phyloP scores from a whole-genome alignment of 1,140 invertebrate genomes.

The Neelides sp. region DNA sequence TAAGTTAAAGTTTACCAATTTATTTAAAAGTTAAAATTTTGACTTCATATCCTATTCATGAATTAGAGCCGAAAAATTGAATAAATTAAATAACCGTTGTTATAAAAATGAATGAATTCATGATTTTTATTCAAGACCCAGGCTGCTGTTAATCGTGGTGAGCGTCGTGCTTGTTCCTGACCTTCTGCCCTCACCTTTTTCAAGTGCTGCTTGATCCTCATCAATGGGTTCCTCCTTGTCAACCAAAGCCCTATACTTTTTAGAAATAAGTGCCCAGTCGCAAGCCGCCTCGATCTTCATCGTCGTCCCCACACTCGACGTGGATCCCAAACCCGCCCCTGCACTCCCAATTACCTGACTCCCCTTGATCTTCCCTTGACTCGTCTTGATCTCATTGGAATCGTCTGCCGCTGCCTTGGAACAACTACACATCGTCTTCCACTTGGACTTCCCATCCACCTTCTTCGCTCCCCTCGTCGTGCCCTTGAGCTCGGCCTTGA shows the following conservation, averaged over 20 bases:
- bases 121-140: too few species aligned
- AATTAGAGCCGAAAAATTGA: too few species aligned
- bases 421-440: background rate
- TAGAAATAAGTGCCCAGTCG: conserved; percentile 75
- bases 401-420: background rate
- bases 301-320: conserved; percentile 58
- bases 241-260: conserved; percentile 68
- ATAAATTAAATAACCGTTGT: too few species aligned
- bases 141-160: too few species aligned
- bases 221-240: conserved; percentile 45
- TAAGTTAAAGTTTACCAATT: too few species aligned
- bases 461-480: background rate
- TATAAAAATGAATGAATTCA: too few species aligned
- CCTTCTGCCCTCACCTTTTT: too few species aligned
- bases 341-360: background rate
- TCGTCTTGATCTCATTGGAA: background rate
- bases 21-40: too few species aligned
- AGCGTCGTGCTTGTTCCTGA: too few species aligned
- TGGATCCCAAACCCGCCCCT: conserved; percentile 47
- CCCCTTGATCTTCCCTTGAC: background rate
- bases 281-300: conserved; percentile 71
- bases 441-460: background rate
- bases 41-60: too few species aligned
- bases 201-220: too few species aligned
- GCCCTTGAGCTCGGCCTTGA: background rate